Base-by-base conservation (phyloP, 2,888 invertebrate species). In the Drosophila lacicola region DNA sequence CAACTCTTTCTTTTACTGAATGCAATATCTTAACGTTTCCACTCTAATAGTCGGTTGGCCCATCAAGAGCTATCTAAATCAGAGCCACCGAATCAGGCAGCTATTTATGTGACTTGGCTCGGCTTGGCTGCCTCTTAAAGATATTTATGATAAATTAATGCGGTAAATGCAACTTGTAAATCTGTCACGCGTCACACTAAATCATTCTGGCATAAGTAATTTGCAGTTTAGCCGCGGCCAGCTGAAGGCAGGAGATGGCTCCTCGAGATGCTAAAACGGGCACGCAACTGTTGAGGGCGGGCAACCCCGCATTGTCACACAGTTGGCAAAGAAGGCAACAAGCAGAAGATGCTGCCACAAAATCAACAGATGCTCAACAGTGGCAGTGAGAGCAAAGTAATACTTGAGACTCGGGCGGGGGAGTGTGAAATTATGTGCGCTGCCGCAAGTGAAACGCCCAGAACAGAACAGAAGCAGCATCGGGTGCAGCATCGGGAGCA, bases 151-250 rank as follows among this genome's bases (percentile, higher is more conserved):
- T 90, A 82, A 91, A 90, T 91, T 81, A 83, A 77, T 87, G 85
- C 83, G 73, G 82, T 83, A 82, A 88, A 79, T 82, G 77, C 89
- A 79, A 88, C 90, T 90, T 90, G 90, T 91, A 91, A 91, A 91
- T 91, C 89, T 91, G 90, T 91, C 90, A 91, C 88, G 90, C 90
- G 90, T 84, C 83, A 57, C 87, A 88, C 82, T 91, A 91, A 91
- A 91, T 91, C 91, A 91, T 91, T 74, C 63, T 55, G 78, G 80
- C 82, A 84, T 76, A 86, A 87, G 79, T 85, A 85, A 84, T 80
- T 80, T 85, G 82, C 78, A 85, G 83, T 84, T 84, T 82, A 79
- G 77, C 56, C 49, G 49, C 60, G 66, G n/a, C 54, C 66, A 46
- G 65, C 65, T 54, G 66, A 57, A 65, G 49, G 39, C 58, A 49